phyloP scores from a whole-genome alignment of 2,113 vertebrate genomes.

The Ibidorhyncha struthersii region DNA sequence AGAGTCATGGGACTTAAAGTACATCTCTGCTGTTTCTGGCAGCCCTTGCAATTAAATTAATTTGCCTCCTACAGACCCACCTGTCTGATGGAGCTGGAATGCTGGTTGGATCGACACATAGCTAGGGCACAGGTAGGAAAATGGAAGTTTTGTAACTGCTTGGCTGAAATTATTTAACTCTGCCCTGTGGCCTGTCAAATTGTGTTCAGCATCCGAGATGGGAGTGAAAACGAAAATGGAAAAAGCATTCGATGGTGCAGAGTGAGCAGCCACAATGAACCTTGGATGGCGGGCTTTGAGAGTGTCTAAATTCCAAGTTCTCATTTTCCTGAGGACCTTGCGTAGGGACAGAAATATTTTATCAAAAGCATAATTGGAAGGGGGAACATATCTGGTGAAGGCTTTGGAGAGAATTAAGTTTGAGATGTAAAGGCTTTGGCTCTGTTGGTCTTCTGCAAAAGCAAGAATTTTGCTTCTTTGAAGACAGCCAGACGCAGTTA shows the following conservation, averaged over 20 bases:
- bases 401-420: neutral
- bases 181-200: neutral
- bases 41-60: neutral
- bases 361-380: fast-evolving
- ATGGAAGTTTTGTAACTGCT: neutral
- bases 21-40: neutral
- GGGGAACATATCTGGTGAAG: neutral
- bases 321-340: neutral
- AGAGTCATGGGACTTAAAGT: neutral
- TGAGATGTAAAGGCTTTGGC: neutral
- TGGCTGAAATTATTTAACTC: neutral
- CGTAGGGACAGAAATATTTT: fast-evolving
- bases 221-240: neutral
- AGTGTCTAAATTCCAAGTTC: fast-evolving
- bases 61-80: neutral
- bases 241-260: neutral
- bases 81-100: neutral
- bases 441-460: neutral
- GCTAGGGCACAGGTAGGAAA: neutral
- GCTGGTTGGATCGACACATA: neutral
- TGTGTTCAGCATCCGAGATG: neutral
- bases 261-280: fast-evolving
- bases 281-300: neutral
- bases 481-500: neutral
- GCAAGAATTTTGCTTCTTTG: neutral